Evolutionary conservation across 2,797 vertebrate species (phyloP).

Genomic region (Sylvia borin): DNA sequence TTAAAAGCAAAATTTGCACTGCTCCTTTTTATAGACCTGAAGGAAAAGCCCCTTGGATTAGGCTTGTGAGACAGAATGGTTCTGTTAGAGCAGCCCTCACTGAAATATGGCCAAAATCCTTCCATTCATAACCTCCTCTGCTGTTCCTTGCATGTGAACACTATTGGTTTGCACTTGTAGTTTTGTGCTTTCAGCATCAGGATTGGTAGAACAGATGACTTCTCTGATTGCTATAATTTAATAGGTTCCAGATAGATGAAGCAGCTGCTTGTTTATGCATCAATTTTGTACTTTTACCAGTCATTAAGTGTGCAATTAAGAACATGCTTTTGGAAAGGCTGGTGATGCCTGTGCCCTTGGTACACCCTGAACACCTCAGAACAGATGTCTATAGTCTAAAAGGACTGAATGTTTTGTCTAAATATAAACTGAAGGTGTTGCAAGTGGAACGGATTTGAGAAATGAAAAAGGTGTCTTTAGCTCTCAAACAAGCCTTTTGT

Average conservation of each 20-base stretch:
- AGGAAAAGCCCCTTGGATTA: background rate
- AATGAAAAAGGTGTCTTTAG: background rate
- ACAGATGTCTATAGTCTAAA: background rate
- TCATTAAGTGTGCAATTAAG: conserved; percentile 3
- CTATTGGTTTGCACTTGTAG: background rate
- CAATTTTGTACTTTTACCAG: background rate
- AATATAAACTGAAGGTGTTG: background rate
- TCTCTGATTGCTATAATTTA: conserved; percentile 49
- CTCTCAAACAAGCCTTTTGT: background rate
- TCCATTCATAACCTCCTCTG: background rate
- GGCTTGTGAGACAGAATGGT: background rate
- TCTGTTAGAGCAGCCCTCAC: conserved; percentile 31
- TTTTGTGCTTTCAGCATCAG: conserved; percentile 10
- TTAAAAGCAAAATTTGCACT: background rate
- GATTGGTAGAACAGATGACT: conserved; percentile 35
- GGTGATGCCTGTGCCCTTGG: background rate
- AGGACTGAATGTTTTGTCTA: background rate
- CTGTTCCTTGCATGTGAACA: background rate
- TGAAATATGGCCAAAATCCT: conserved; percentile 27
- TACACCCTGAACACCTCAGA: background rate
- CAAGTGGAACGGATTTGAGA: background rate
- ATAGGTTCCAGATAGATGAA: conserved; percentile 36
- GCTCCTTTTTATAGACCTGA: background rate
- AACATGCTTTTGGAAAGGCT: background rate
- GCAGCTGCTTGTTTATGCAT: conserved; percentile 59